A percentile compares a stretch with the other conserved stretches of the same genome.
Evolutionary conservation across 2,797 vertebrate species (phyloP).

Genomic region (Ataeniobius toweri): DNA sequence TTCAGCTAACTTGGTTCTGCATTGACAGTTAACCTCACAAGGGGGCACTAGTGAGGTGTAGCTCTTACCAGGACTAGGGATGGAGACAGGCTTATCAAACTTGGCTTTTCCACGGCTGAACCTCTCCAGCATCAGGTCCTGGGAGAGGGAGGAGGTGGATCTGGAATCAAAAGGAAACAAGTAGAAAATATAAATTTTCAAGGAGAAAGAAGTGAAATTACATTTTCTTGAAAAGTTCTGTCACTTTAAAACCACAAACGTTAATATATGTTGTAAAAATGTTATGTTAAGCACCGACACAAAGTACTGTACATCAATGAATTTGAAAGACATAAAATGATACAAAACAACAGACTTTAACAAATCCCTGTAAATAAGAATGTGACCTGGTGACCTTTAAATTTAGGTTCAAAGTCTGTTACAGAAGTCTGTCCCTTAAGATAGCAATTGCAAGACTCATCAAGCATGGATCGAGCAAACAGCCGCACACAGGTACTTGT

Average conservation of each 20-base stretch:
- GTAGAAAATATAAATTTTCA: slow-evolving; percentile 2
- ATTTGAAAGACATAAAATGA: no score
- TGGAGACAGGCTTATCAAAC: slow-evolving; percentile 81
- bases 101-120: slow-evolving; percentile 81
- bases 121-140: slow-evolving; percentile 83
- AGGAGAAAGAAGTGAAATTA: no score
- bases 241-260: no score
- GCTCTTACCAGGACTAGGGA: slow-evolving; percentile 81
- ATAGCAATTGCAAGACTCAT: not conserved
- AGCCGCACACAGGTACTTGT: not conserved
- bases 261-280: no score
- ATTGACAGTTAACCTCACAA: slow-evolving; percentile 42
- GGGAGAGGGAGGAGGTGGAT: slow-evolving; percentile 81
- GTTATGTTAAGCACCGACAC: no score
- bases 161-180: slow-evolving; percentile 57
- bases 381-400: not conserved
- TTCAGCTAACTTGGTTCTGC: slow-evolving; percentile 16
- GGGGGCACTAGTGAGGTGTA: slow-evolving; percentile 53
- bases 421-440: not conserved
- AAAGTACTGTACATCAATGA: no score
- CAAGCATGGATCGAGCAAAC: not conserved
- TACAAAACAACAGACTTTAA: no score
- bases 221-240: not conserved
- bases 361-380: no score
- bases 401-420: not conserved